Evolutionary conservation across 2,797 vertebrate species (phyloP).

Genomic region (Pangasius djambal): DNA sequence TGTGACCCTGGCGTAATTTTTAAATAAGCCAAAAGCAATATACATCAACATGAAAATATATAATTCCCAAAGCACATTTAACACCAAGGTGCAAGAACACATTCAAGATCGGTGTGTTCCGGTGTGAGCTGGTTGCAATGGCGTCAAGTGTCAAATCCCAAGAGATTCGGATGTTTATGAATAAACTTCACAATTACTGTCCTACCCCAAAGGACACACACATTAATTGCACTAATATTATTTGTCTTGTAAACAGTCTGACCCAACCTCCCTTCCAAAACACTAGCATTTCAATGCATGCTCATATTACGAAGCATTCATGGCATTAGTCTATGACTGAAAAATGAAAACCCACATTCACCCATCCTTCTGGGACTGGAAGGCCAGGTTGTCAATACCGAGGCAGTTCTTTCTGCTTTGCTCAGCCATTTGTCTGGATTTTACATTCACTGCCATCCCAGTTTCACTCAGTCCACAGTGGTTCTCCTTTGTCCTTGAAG

Average conservation of each 20-base stretch:
- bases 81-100: background rate
- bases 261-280: background rate
- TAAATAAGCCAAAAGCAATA: background rate
- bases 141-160: constrained; percentile 14
- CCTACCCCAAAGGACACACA: background rate
- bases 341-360: constrained; percentile 37
- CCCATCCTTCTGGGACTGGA: constrained; percentile 54
- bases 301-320: background rate
- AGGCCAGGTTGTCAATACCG: constrained; percentile 59
- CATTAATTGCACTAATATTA: background rate
- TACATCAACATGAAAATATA: background rate
- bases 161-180: background rate
- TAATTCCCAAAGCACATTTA: background rate
- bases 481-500: background rate
- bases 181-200: constrained; percentile 14
- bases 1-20: background rate
- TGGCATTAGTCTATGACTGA: background rate
- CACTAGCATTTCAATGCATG: background rate
- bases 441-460: background rate
- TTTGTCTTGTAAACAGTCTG: constrained; percentile 21
- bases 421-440: background rate
- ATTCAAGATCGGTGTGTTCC: background rate
- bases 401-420: background rate
- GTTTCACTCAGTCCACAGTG: background rate
- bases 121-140: background rate